These are phyloP conservation scores for Cariama cristata DNA, from an alignment of 2,113 vertebrate genomes.

Conservation along the genomic window DNA sequence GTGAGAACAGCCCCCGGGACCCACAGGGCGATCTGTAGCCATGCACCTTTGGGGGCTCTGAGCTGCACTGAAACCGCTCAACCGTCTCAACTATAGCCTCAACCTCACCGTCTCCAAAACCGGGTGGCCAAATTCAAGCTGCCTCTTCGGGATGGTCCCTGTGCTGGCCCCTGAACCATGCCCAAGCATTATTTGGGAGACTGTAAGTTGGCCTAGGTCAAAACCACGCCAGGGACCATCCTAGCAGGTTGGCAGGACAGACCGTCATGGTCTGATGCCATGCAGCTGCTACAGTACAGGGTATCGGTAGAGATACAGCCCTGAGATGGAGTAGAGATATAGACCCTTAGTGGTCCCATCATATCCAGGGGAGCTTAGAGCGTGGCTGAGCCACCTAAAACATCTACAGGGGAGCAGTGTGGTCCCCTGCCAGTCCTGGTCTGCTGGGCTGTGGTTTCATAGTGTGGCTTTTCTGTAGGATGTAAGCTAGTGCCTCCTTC, in stretches of 20 bases:
- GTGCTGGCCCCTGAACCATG: neutral
- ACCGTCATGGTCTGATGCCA: rapidly evolving
- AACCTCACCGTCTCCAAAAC: neutral
- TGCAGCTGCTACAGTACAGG: neutral
- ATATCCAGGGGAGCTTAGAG: neutral
- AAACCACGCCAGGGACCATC: neutral
- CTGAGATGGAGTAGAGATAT: rapidly evolving
- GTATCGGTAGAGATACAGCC: neutral
- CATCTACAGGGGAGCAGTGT: rapidly evolving
- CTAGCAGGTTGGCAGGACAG: neutral
- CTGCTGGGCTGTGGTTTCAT: neutral
- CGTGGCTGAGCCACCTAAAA: neutral
- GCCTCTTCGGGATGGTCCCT: neutral
- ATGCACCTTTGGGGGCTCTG: rapidly evolving
- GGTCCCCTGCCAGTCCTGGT: neutral
- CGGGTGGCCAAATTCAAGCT: neutral
- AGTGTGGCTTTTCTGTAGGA: neutral
- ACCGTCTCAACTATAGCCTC: neutral
- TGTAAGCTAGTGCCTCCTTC: neutral
- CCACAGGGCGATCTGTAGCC: rapidly evolving
- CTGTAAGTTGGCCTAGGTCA: neutral
- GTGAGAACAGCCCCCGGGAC: neutral
- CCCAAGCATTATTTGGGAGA: neutral
- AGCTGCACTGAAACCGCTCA: neutral
- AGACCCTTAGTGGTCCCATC: neutral